Evolutionary conservation across 1,140 invertebrate species (phyloP).

Genomic region (Holcopasites calliopsidis): DNA sequence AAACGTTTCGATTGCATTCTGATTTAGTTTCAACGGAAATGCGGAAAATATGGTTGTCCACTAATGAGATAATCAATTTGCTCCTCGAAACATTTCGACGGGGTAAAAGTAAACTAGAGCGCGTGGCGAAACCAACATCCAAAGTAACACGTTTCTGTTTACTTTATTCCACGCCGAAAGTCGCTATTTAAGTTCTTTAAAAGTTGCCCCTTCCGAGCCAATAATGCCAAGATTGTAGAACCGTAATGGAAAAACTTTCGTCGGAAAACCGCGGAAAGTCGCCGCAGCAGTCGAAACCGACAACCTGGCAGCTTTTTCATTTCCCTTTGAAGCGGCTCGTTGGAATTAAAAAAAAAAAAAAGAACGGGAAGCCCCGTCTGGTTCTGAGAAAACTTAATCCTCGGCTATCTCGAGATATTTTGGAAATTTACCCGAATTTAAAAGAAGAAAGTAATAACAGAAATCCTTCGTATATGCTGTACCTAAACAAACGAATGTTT

Average conservation of each 20-base stretch:
- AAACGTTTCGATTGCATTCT: too few species aligned
- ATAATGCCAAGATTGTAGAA: conserved; percentile 41
- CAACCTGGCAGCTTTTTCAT: conserved; percentile 9
- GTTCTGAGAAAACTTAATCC: not conserved
- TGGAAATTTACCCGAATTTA: too few species aligned
- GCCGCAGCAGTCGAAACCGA: not conserved
- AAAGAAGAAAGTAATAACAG: too few species aligned
- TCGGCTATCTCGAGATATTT: too few species aligned
- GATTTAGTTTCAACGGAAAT: too few species aligned
- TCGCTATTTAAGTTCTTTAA: conserved; percentile 17
- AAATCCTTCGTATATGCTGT: too few species aligned
- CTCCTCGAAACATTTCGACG: not conserved
- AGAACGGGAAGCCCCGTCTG: too few species aligned
- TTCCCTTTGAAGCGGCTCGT: not conserved
- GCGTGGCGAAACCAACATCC: not conserved
- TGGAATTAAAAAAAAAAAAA: not conserved
- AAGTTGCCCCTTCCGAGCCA: not conserved
- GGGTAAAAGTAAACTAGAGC: conserved; percentile 16
- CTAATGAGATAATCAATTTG: conserved; percentile 14
- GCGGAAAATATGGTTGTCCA: too few species aligned
- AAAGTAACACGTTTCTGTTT: conserved; percentile 1
- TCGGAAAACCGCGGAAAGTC: not conserved
- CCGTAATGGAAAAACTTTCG: conserved; percentile 43
- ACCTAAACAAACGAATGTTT: too few species aligned
- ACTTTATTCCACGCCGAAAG: not conserved